Evolutionary conservation across 2,888 invertebrate genomes (phyloP).

Genomic region (Choreutis nemorana): DNA sequence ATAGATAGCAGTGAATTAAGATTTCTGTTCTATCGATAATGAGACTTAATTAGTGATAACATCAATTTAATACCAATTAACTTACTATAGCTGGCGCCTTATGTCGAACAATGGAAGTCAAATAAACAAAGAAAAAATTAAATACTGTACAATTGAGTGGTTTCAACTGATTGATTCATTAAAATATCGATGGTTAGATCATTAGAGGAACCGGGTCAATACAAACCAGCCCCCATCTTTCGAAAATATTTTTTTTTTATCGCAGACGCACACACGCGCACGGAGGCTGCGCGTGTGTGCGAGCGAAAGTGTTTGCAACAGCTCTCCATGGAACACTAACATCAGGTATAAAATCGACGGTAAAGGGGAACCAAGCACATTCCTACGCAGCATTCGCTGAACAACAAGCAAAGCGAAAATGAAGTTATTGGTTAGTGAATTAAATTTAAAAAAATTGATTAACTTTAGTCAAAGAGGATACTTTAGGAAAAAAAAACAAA

Average conservation of each 20-base stretch:
- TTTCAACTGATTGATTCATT: background rate
- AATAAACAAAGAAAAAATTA: background rate
- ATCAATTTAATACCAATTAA: no score
- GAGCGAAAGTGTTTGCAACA: conserved; percentile 58
- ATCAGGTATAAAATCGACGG: conserved; percentile 48
- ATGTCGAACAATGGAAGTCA: background rate
- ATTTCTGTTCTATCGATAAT: no score
- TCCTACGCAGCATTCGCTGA: conserved; percentile 56
- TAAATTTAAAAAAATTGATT: background rate
- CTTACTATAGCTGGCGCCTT: no score
- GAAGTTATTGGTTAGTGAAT: conserved; percentile 57
- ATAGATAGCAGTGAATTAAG: no score
- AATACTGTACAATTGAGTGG: background rate
- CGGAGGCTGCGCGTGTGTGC: conserved; percentile 21
- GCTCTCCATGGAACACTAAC: conserved; percentile 38
- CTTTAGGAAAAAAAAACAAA: background rate
- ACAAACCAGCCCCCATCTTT: conserved; percentile 4
- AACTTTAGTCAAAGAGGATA: background rate
- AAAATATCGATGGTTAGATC: no score
- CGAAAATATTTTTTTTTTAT: conserved; percentile 7
- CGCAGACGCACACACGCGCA: conserved; percentile 26
- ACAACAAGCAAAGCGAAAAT: conserved; percentile 55
- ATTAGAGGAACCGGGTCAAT: no score
- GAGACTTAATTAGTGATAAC: no score
- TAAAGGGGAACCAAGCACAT: conserved; percentile 30